Evolutionary conservation across 2,888 invertebrate genomes (phyloP), one percentile per base, ranked within the genome.

Genomic region (Euzophera pinguis): DNA sequence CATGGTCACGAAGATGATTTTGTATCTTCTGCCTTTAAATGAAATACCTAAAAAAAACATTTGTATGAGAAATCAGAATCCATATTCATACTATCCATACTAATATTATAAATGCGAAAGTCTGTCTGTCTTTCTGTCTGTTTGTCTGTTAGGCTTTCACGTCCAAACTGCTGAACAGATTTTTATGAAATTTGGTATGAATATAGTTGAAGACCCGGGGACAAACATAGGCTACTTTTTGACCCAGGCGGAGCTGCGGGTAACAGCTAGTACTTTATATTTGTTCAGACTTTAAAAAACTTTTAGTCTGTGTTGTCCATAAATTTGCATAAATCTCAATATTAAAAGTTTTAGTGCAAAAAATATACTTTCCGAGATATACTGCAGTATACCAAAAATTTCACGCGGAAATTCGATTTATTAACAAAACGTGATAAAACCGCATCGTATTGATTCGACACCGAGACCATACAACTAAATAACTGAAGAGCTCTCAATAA

Each of bases 401-500:
- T 12, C 38, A 38, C 7, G 38, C 38, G 7, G 12, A 27, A 29
- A 8, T 29, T 27, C 2, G 12, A 43, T 43, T 29, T 41, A 41
- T 41, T 41, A n/a, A n/a, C 41, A 41, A 41, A 17, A 4, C 6
- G 17, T 17, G 41, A n/a, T 17, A 32, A 32, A 16, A 32, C 16
- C 45, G 32, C 14, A 9, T 32, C 32, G 14, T 32, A 45, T 45
- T 16, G 45, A 45, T 45, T 45, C 45, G 45, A 16, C 29, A 32
- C 34, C 32, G 32, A 29, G 9, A 8, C 27, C 12, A 43, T 10
- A 27, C 32, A 32, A n/a, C n/a, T 9, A 10, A 16, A 10, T 29
- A 32, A 34, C 45, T 51, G 47, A 41, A 54, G 49, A 53, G 53
- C 47, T 55, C 59, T 61, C 47, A 58, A 65, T 67, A 63, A 63